These are phyloP conservation scores for Scaptomyza reducta DNA, from an alignment of 2,888 invertebrate species.

Conservation along the genomic window DNA sequence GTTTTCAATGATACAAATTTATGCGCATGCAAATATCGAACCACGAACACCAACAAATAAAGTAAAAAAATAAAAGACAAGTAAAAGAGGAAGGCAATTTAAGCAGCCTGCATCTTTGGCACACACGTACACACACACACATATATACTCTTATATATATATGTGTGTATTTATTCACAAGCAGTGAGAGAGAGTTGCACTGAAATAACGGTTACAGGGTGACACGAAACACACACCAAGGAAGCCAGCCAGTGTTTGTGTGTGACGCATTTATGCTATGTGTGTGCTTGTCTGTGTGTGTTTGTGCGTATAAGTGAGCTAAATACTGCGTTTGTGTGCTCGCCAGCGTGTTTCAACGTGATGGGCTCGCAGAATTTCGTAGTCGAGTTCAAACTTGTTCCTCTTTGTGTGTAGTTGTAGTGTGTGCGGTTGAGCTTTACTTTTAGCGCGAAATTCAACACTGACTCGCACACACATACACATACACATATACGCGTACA, in stretches of 20 bases:
- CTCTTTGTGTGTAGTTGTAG: neutral
- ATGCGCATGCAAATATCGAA: slow-evolving; percentile 49
- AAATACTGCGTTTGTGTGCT: slow-evolving; percentile 64
- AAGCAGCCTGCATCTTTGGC: slow-evolving; percentile 35
- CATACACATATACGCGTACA: slow-evolving; percentile 9
- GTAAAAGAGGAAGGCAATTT: slow-evolving; percentile 16
- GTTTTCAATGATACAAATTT: slow-evolving; percentile 72
- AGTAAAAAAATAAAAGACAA: slow-evolving; percentile 28
- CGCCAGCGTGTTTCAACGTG: slow-evolving; percentile 50
- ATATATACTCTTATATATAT: slow-evolving; percentile 2
- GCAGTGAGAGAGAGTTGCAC: slow-evolving; percentile 12
- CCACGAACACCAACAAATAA: neutral
- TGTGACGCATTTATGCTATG: slow-evolving; percentile 19
- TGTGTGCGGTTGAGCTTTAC: slow-evolving; percentile 7
- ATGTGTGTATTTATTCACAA: slow-evolving; percentile 1
- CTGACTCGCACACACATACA: slow-evolving; percentile 23
- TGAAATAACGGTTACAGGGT: neutral
- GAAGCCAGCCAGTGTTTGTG: slow-evolving; percentile 35
- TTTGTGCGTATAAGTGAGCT: slow-evolving; percentile 10
- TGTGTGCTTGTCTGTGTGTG: slow-evolving; percentile 12
- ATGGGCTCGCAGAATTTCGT: slow-evolving; percentile 62
- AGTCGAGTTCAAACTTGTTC: slow-evolving; percentile 31
- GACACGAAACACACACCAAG: neutral
- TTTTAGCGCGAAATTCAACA: slow-evolving; percentile 25
- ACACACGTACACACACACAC: slow-evolving; percentile 3